Percentiles rank a stretch among this genome's conserved stretches.
phyloP scores from a whole-genome alignment of 2,797 vertebrate genomes.

The Momotus momota region DNA sequence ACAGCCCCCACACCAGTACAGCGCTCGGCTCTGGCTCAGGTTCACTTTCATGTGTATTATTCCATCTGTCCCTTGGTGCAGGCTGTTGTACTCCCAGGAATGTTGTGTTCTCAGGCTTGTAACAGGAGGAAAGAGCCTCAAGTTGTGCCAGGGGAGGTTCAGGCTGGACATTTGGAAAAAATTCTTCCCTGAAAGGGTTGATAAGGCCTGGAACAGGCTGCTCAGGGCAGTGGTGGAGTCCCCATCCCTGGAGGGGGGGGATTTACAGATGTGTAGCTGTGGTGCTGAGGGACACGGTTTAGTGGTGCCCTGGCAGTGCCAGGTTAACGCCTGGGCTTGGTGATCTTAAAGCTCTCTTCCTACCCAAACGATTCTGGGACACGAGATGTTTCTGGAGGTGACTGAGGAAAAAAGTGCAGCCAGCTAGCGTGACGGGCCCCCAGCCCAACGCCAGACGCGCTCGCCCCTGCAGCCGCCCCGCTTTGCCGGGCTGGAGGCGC shows the following conservation, averaged over 20 bases:
- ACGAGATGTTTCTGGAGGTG: not conserved
- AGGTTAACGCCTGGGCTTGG: not conserved
- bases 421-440: not conserved
- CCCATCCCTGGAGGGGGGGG: not conserved
- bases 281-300: not conserved
- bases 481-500: not conserved
- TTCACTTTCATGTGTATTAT: not conserved
- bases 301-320: not conserved
- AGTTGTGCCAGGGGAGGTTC: not conserved
- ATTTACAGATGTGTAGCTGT: not conserved
- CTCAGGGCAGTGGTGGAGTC: not conserved
- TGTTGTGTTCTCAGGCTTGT: accelerated
- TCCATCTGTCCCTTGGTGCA: accelerated
- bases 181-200: not conserved
- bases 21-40: accelerated
- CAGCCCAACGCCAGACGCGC: accelerated
- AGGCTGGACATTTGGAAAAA: not conserved
- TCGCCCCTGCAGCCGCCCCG: not conserved
- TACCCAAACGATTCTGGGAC: accelerated
- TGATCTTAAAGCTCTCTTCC: not conserved
- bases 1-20: not conserved
- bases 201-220: not conserved
- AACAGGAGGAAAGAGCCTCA: not conserved
- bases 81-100: accelerated
- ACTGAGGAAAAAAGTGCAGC: not conserved